Evolutionary conservation across 2,888 invertebrate species (phyloP).

Genomic region (Scaptomyza parva): DNA sequence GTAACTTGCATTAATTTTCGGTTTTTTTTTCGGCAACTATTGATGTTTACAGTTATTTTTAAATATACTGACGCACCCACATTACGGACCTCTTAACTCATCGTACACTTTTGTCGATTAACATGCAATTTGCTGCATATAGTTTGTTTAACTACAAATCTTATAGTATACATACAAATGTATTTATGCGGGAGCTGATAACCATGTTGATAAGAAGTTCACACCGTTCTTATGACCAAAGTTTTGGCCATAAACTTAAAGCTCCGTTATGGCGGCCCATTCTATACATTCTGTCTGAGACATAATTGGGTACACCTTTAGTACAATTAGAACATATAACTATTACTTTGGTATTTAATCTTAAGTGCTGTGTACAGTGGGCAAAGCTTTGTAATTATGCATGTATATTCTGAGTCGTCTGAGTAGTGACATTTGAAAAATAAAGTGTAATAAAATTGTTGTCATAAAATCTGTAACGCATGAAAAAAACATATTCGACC

Average conservation of each 20-base stretch:
- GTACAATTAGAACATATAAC: neutral
- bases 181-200: slow-evolving; percentile 4
- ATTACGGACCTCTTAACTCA: slow-evolving; percentile 41
- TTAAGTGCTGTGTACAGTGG: slow-evolving; percentile 12
- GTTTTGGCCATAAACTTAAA: slow-evolving; percentile 21
- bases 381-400: neutral
- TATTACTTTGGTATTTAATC: slow-evolving; percentile 30
- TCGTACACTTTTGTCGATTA: slow-evolving; percentile 24
- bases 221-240: slow-evolving; percentile 1
- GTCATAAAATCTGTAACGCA: too few species aligned
- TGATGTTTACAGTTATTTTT: slow-evolving; percentile 49
- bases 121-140: slow-evolving; percentile 11
- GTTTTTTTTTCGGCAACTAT: slow-evolving; percentile 53
- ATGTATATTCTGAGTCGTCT: slow-evolving; percentile 1
- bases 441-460: neutral
- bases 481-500: too few species aligned
- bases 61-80: slow-evolving; percentile 44
- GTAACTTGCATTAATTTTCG: slow-evolving; percentile 47
- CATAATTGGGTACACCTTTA: slow-evolving; percentile 1
- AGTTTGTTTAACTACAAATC: neutral
- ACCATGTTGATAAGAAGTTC: slow-evolving; percentile 19
- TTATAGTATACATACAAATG: neutral
- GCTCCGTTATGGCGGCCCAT: slow-evolving; percentile 25
- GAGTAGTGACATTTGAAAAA: neutral
- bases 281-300: slow-evolving; percentile 13